A percentile compares a stretch with the other conserved stretches of the same genome.
These are phyloP conservation scores for Taenioides sp. DNA, from an alignment of 2,797 vertebrate genomes.

Conservation along the genomic window DNA sequence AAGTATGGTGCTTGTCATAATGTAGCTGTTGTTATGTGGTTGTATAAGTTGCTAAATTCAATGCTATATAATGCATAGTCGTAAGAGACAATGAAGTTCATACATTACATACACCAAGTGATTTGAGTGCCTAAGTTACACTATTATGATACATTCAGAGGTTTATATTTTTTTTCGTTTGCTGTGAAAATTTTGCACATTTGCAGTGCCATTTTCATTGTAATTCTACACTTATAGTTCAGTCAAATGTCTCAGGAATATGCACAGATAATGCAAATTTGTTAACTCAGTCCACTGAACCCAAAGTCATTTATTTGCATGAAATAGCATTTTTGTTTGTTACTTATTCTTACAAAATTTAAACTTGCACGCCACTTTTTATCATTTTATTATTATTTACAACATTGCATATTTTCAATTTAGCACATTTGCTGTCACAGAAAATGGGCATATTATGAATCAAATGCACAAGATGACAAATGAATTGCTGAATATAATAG, in stretches of 20 bases:
- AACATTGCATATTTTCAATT: constrained; percentile 34
- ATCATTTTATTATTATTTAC: constrained; percentile 54
- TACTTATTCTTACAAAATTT: constrained; percentile 17
- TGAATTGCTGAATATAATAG: constrained; percentile 1
- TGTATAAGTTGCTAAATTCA: background rate
- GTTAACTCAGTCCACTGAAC: constrained; percentile 55
- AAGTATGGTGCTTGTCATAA: background rate
- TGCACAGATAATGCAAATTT: constrained; percentile 70
- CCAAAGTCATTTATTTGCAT: background rate
- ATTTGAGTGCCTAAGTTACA: background rate
- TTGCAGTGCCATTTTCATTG: constrained; percentile 15
- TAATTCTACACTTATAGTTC: constrained; percentile 52
- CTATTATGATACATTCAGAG: too few relatives aligned
- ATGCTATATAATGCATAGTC: background rate
- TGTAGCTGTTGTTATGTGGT: background rate
- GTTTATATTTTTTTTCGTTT: constrained; percentile 39
- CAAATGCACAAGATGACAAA: constrained; percentile 17
- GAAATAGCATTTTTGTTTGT: background rate
- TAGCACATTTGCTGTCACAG: constrained; percentile 24
- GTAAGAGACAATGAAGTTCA: background rate
- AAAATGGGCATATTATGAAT: constrained; percentile 27
- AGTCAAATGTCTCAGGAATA: constrained; percentile 70
- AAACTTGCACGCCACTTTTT: constrained; percentile 23
- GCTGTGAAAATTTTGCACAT: constrained; percentile 22
- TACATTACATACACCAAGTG: background rate